Conservation (phyloP, 2,113 vertebrate genomes). For the Pontoporia blainvillei region DNA sequence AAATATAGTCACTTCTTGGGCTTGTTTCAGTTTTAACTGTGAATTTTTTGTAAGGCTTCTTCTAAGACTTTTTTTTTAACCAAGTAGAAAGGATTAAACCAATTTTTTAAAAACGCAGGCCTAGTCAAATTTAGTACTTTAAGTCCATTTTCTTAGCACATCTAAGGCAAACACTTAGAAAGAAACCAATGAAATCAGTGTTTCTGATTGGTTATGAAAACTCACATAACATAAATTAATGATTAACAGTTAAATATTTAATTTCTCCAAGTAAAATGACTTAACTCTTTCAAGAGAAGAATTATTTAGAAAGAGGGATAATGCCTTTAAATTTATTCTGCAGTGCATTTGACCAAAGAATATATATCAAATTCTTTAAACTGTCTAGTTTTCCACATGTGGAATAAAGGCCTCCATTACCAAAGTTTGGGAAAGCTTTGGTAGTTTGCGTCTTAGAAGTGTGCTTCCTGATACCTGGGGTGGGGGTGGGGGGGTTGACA, state of each 20-base stretch:
- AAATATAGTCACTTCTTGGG: conserved; percentile 79
- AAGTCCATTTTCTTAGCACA: background rate
- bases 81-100: conserved; percentile 60
- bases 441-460: background rate
- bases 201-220: conserved; percentile 16
- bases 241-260: conserved; percentile 4
- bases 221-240: background rate
- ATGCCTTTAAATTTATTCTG: background rate
- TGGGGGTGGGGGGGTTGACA: background rate
- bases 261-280: background rate
- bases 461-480: background rate
- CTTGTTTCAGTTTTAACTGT: conserved; percentile 79
- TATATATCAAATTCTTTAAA: background rate
- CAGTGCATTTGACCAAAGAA: background rate
- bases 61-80: conserved; percentile 67
- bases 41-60: conserved; percentile 66
- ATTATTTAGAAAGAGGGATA: background rate
- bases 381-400: background rate
- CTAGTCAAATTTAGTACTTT: conserved; percentile 60
- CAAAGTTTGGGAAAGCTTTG: background rate
- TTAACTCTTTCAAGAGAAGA: background rate
- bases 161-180: background rate
- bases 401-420: background rate
- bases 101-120: conserved; percentile 62
- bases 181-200: background rate